Conservation (phyloP, 2,113 vertebrate species). For the Dissostichus mawsoni region DNA sequence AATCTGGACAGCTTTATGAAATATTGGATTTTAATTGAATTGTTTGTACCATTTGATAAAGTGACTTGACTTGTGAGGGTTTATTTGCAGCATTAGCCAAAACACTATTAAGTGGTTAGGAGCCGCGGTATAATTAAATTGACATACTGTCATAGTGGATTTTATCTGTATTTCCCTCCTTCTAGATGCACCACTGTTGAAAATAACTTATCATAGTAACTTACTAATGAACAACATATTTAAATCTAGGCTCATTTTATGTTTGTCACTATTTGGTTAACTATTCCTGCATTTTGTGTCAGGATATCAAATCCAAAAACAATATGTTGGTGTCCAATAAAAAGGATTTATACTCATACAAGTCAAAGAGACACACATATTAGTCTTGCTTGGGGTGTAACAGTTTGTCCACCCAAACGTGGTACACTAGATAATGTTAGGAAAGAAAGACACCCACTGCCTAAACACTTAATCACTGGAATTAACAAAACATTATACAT, state of each 20-base stretch:
- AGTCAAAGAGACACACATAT: no score
- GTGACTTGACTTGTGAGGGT: not conserved
- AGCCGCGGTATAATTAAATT: not conserved
- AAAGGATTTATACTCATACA: no score
- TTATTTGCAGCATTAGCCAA: not conserved
- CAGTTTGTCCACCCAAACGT: no score
- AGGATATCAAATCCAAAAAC: not conserved
- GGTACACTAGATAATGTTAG: not conserved
- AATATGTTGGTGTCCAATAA: no score
- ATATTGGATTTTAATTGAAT: not conserved
- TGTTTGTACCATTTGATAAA: not conserved
- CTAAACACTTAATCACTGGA: no score
- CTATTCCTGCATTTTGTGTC: not conserved
- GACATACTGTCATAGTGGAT: not conserved
- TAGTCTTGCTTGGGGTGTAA: no score
- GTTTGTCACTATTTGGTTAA: not conserved
- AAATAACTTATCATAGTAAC: no score
- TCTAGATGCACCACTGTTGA: no score
- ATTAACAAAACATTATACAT: not conserved
- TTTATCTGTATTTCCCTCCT: no score
- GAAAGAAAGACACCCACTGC: not conserved
- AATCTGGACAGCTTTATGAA: not conserved
- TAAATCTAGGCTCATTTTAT: not conserved
- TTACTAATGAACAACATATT: not conserved
- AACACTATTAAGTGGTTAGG: not conserved